These are phyloP conservation scores for Paramormyrops hopkinsi DNA, from an alignment of 2,797 vertebrate genomes.

Conservation along the genomic window DNA sequence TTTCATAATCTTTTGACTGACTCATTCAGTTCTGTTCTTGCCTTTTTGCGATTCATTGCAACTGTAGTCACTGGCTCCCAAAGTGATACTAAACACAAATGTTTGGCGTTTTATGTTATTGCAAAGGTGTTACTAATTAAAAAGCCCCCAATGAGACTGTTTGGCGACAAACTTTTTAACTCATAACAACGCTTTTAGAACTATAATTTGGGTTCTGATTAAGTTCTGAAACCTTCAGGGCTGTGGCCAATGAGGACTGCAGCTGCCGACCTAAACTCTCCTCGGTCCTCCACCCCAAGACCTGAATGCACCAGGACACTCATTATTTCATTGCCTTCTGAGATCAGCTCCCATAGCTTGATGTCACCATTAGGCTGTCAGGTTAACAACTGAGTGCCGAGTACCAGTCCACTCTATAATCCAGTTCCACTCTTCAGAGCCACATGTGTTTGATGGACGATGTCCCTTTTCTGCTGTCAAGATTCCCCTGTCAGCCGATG, in stretches of 20 bases:
- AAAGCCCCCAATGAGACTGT: not conserved
- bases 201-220: not conserved
- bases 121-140: not conserved
- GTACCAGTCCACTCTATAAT: conserved; percentile 45
- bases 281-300: not conserved
- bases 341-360: not conserved
- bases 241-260: not conserved
- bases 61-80: not conserved
- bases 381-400: conserved; percentile 8
- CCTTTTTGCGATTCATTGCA: not conserved
- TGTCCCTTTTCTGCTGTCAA: conserved; percentile 31
- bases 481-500: not conserved
- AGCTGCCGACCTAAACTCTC: not conserved
- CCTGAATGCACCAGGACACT: not conserved
- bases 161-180: not conserved
- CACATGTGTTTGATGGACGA: conserved; percentile 33
- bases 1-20: not conserved
- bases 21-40: not conserved
- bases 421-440: conserved; percentile 46
- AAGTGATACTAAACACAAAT: not conserved
- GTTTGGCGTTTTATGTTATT: not conserved
- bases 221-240: not conserved
- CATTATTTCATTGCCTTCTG: not conserved
- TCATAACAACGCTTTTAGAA: not conserved
- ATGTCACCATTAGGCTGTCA: conserved; percentile 3